Base-by-base conservation (phyloP, 2,797 vertebrate genomes). In the Ataeniobius toweri region DNA sequence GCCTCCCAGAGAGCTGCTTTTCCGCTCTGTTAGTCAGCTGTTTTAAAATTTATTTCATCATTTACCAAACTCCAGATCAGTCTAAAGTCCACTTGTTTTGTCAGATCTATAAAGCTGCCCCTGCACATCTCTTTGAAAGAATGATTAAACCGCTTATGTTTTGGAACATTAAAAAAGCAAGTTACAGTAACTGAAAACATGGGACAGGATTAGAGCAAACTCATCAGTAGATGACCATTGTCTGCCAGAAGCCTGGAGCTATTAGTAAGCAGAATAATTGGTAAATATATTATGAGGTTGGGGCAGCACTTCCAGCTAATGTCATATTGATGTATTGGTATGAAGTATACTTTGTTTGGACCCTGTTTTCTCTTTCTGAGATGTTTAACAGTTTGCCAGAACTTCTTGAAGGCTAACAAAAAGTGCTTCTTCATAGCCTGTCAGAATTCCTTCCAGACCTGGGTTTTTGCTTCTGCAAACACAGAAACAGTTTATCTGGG, bases 301-400 rank as follows among this genome's bases (percentile, higher is more conserved):
- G 90, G 91, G 91, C 88, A 93, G 88, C 85, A 86, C 79, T 84
- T 82, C 59, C 83, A 86, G 81, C 88, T 89, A 85, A 88, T 82
- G 77, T 85, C 90, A 82, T 93, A 89, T 93, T 92, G 90, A 83
- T 61, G 71, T 77, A 78, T 61, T 76, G 79, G 89, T 87, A 73
- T 74, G 22, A 46, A 69, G 41, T 26, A 48, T 26, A 8, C 41
- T 16, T 46, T 46, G 24, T 48, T n/a, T 61, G 41, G 24, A 26
- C 50, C 6, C 24, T 39, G 51, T 50, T 74, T 56, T 63, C 39
- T 51, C 61, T 51, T 10, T 22, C 65, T 6, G 28, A 74, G 44
- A 53, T 31, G 16, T 20, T 9, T 12, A 46, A 41, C 13, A 20
- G 16, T 41, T 68, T 68, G 24, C 63, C 50, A 68, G 63, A 68